Conservation (phyloP, 1,140 invertebrate species). For the Halesus radiatus region DNA sequence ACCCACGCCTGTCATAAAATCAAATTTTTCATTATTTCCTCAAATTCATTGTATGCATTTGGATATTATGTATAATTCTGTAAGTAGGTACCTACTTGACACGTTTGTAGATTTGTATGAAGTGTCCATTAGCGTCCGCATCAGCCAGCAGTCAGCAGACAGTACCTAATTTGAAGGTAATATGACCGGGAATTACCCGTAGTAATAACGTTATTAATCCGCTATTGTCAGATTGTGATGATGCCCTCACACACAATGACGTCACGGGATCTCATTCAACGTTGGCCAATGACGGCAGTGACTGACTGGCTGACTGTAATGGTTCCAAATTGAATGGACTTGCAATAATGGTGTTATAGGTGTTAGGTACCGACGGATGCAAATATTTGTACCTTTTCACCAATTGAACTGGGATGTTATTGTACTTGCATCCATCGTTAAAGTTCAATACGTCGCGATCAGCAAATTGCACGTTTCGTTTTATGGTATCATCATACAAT, state of each 20-base stretch:
- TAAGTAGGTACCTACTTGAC: too few relatives aligned
- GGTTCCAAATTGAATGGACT: conserved; percentile 7
- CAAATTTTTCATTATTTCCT: too few relatives aligned
- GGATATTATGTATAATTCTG: too few relatives aligned
- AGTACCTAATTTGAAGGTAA: background rate
- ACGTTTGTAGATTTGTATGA: too few relatives aligned
- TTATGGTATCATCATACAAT: too few relatives aligned
- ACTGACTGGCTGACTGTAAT: background rate
- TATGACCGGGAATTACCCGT: too few relatives aligned
- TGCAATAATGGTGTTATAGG: background rate
- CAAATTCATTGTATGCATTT: too few relatives aligned
- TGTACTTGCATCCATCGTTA: too few relatives aligned
- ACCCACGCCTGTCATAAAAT: too few relatives aligned
- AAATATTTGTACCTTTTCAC: background rate
- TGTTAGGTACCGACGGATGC: background rate
- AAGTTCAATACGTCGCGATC: too few relatives aligned
- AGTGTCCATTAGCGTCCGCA: background rate
- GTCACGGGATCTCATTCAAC: background rate
- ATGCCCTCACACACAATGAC: conserved; percentile 6
- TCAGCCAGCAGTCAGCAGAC: background rate
- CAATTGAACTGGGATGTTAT: too few relatives aligned
- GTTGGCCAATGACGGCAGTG: background rate
- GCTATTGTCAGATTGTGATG: conserved; percentile 8
- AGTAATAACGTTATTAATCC: conserved; percentile 16
- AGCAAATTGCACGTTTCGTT: too few relatives aligned